These are phyloP conservation scores for Lutraria rhynchaena DNA, from an alignment of 1,140 invertebrate species.

Conservation along the genomic window DNA sequence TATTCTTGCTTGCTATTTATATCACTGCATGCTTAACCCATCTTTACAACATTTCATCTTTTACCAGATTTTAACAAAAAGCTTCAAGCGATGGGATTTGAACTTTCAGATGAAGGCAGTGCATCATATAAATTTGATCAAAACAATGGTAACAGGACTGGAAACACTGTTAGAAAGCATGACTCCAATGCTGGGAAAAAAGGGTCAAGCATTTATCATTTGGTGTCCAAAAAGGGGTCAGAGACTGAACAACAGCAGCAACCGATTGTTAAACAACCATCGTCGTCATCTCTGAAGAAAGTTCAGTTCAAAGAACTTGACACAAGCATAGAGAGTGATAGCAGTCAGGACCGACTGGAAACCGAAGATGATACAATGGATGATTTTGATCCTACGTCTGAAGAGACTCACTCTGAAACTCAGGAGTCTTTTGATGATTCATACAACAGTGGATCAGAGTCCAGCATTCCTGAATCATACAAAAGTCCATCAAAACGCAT, in stretches of 20 bases:
- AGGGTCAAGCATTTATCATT: conserved; percentile 67
- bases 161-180: conserved; percentile 5
- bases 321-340: conserved; percentile 74
- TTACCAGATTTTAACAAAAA: conserved; percentile 79
- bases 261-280: background rate
- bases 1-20: conserved; percentile 25
- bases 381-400: conserved; percentile 48
- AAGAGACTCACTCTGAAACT: conserved; percentile 57
- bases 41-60: conserved; percentile 31
- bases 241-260: conserved; percentile 57
- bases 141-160: background rate
- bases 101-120: conserved; percentile 67
- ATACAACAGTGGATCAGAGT: conserved; percentile 55
- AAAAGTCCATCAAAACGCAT: conserved; percentile 30
- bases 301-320: conserved; percentile 62
- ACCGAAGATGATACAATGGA: conserved; percentile 59
- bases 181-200: conserved; percentile 12
- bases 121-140: conserved; percentile 63
- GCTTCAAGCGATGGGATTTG: conserved; percentile 78
- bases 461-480: conserved; percentile 55
- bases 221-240: conserved; percentile 63
- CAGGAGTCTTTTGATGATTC: conserved; percentile 60
- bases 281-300: conserved; percentile 55
- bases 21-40: conserved; percentile 40
- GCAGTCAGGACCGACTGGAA: conserved; percentile 65